Conservation (phyloP, 2,888 invertebrate genomes). For the Seladonia tumulorum region DNA sequence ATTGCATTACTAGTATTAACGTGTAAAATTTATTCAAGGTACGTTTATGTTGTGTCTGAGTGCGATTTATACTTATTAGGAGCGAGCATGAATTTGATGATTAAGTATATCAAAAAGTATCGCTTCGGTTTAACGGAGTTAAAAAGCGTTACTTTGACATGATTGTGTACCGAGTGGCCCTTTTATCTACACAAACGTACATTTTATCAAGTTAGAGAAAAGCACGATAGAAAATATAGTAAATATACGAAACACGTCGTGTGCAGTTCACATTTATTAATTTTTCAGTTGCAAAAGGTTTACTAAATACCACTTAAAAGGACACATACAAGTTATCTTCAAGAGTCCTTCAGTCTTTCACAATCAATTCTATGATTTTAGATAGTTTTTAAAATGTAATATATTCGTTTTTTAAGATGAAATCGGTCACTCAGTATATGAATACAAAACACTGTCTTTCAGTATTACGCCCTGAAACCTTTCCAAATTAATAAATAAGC, state of each 20-base stretch:
- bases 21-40: constrained; percentile 47
- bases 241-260: neutral
- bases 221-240: neutral
- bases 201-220: neutral
- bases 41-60: constrained; percentile 15
- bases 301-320: neutral
- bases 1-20: constrained; percentile 33
- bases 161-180: neutral
- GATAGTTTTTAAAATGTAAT: neutral
- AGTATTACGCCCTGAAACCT: neutral
- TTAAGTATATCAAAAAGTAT: constrained; percentile 22
- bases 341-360: neutral
- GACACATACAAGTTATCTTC: neutral
- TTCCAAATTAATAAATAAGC: constrained; percentile 28
- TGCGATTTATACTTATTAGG: constrained; percentile 12
- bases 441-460: constrained; percentile 42
- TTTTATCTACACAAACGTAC: constrained; percentile 12
- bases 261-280: neutral
- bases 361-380: constrained; percentile 5
- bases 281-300: neutral
- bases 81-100: neutral
- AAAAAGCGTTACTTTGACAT: constrained; percentile 8
- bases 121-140: neutral
- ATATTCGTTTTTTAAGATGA: neutral
- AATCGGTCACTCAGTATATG: constrained; percentile 21